These are phyloP conservation scores for Lamproptera curius DNA, from an alignment of 2,888 invertebrate genomes.

Conservation along the genomic window DNA sequence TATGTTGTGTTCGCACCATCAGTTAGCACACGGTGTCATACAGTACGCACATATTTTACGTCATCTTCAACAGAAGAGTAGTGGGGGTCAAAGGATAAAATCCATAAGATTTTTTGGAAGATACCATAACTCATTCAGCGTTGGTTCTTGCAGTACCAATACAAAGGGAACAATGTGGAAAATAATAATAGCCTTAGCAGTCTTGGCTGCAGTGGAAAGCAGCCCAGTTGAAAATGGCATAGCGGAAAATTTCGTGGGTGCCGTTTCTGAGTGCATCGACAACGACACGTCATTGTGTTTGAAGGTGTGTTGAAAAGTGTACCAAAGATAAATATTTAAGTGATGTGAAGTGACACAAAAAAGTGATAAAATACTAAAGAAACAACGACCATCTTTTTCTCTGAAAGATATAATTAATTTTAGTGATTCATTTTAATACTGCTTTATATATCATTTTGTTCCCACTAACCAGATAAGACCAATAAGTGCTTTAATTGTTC, in stretches of 20 bases:
- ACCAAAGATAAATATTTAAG: conserved; percentile 36
- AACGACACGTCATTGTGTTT: conserved; percentile 79
- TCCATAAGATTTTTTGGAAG: conserved; percentile 67
- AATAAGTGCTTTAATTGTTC: too few relatives aligned
- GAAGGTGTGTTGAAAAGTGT: conserved; percentile 78
- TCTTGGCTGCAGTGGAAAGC: conserved; percentile 58
- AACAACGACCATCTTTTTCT: too few relatives aligned
- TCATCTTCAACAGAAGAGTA: conserved; percentile 51
- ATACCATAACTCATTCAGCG: conserved; percentile 67
- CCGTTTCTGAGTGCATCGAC: conserved; percentile 76
- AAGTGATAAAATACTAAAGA: too few relatives aligned
- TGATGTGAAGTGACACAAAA: conserved; percentile 39
- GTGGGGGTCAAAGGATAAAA: conserved; percentile 73
- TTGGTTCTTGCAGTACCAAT: conserved; percentile 50
- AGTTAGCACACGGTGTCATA: conserved; percentile 62
- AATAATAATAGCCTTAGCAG: conserved; percentile 51
- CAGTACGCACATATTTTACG: conserved; percentile 55
- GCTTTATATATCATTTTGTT: too few relatives aligned
- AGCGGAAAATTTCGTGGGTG: conserved; percentile 65
- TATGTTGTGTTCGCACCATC: conserved; percentile 41
- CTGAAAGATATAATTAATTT: too few relatives aligned
- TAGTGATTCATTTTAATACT: too few relatives aligned
- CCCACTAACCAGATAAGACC: too few relatives aligned
- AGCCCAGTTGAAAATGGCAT: conserved; percentile 61
- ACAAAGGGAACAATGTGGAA: conserved; percentile 54